Conservation (phyloP, 2,888 invertebrate genomes). For the Drosophila anceps region DNA sequence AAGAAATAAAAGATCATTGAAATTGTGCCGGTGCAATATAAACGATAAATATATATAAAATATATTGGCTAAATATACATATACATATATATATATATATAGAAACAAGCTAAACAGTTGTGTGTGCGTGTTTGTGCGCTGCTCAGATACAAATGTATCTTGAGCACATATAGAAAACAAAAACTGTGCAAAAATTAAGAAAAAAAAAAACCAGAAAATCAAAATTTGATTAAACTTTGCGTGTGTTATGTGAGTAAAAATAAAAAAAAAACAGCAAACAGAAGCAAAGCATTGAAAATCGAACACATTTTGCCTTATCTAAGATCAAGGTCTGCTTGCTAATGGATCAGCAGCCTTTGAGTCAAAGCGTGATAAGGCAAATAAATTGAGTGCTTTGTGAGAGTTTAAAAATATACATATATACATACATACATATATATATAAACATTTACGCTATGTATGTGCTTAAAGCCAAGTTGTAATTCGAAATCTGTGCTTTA, state of each 20-base stretch:
- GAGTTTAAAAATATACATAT: not conserved
- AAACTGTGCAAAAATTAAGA: slow-evolving; percentile 25
- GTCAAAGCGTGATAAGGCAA: slow-evolving; percentile 43
- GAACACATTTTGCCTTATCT: slow-evolving; percentile 30
- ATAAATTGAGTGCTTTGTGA: slow-evolving; percentile 31
- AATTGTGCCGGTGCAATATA: slow-evolving; percentile 48
- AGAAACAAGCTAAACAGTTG: slow-evolving; percentile 25
- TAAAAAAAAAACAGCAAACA: not conserved
- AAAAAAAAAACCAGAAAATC: not conserved
- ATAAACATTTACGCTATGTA: not conserved
- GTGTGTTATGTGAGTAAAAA: slow-evolving; percentile 45
- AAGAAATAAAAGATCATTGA: slow-evolving; percentile 32
- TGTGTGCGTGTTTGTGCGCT: slow-evolving; percentile 24
- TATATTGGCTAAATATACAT: not conserved
- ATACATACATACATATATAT: not conserved
- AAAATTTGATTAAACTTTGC: slow-evolving; percentile 17
- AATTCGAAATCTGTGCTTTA: slow-evolving; percentile 20
- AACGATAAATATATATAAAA: slow-evolving; percentile 9
- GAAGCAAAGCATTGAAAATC: slow-evolving; percentile 11
- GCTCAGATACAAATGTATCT: slow-evolving; percentile 22
- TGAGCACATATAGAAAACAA: slow-evolving; percentile 10
- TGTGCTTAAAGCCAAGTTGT: slow-evolving; percentile 1
- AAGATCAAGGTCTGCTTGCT: slow-evolving; percentile 53
- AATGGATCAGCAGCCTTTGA: slow-evolving; percentile 20
- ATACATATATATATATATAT: slow-evolving; percentile 10